Evolutionary conservation across 2,888 invertebrate species (phyloP), one percentile per base, ranked within the genome.

Genomic region (Hofmannophila pseudospretella): DNA sequence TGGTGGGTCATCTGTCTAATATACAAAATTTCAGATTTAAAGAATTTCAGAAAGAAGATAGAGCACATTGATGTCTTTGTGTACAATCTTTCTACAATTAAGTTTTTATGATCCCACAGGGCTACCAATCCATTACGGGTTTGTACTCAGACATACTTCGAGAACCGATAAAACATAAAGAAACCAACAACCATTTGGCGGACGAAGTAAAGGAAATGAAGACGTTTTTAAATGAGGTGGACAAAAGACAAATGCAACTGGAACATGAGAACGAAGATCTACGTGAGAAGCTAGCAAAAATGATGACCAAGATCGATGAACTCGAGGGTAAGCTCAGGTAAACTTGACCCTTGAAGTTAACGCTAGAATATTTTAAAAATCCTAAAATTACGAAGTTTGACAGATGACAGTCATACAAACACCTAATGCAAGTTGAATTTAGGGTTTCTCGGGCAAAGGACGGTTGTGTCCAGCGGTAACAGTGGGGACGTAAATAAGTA

Each of bases 241-340:
- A 69, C 22, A 54, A 58, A 13, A 75, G 67, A 36, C 77, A 82
- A 25, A 44, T 54, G 8, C 58, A 54, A 25, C 47, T 84, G 14
- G 54, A 63, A 1, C 58, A 57, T 25, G 81, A 85, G 45, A 85
- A 84, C 32, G 61, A 68, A 28, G 43, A 45, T 0, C 53, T 85
- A 16, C 71, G 67, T 23, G 67, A 79, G 7, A 64, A 66, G 39
- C 60, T 85, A 57, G 64, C 57, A 44, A 70, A 54, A 23, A 73
- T 84, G 77, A 67, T 61, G 48, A 39, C 44, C 1, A 81, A 69
- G 47, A 68, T 85, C 8, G 71, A 72, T 32, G 71, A 74, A 45
- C 64, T 85, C 46, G 84, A 84, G 60, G 58, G 53, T 55, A 78
- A 74, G 56, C 50, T 81, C 42, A 79, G 77, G 85, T 85, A 76